Evolutionary conservation across 2,888 invertebrate species (phyloP).

Genomic region (Punctoribates punctum): DNA sequence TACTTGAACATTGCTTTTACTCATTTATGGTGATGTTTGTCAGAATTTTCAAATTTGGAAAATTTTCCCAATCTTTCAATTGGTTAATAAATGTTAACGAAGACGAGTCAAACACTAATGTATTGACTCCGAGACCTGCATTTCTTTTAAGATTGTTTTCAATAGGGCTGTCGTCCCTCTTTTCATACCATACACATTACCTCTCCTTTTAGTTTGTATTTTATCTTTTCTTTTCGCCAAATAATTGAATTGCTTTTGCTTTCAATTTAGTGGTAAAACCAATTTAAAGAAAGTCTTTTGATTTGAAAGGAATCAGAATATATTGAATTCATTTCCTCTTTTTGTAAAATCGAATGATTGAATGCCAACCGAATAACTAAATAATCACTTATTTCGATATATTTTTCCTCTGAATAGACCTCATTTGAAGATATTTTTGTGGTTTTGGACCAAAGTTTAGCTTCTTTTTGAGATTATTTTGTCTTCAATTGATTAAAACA

Average conservation of each 20-base stretch:
- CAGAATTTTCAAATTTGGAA: no score
- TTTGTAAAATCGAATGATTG: not conserved
- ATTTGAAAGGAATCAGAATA: not conserved
- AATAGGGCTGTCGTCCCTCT: not conserved
- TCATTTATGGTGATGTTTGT: no score
- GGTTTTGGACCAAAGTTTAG: no score
- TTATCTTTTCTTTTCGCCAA: not conserved
- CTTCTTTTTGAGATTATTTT: no score
- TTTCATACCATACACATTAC: not conserved
- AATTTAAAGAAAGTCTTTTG: not conserved
- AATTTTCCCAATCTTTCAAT: no score
- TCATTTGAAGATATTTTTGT: no score
- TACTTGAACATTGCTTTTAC: no score
- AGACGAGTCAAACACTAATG: not conserved
- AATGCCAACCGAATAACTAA: not conserved
- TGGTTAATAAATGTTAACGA: no score
- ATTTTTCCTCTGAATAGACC: not conserved
- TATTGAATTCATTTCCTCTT: not conserved
- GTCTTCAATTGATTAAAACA: no score
- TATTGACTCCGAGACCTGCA: not conserved
- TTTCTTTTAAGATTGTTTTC: not conserved
- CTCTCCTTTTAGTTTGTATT: not conserved
- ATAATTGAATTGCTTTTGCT: conserved; percentile 7
- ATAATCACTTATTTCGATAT: not conserved
- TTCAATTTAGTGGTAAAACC: not conserved